Conservation (phyloP, 2,888 invertebrate species). For the Megaustenia siamemsis region DNA sequence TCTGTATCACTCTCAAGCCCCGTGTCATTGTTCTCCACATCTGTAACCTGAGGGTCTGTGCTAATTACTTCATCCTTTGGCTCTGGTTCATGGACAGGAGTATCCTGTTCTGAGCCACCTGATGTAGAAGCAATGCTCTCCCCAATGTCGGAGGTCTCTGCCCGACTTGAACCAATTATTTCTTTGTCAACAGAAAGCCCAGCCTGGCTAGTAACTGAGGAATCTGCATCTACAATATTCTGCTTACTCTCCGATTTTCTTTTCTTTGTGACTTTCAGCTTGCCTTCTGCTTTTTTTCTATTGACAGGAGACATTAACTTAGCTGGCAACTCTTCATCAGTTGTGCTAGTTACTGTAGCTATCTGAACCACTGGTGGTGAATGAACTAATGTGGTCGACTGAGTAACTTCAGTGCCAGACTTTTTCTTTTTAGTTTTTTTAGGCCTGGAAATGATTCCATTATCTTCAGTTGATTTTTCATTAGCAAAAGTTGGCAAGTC, state of each 20-base stretch:
- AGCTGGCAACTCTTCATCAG: neutral
- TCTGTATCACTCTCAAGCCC: slow-evolving; percentile 49
- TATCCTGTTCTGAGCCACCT: slow-evolving; percentile 52
- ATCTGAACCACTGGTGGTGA: neutral
- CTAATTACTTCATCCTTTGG: slow-evolving; percentile 35
- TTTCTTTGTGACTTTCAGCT: neutral
- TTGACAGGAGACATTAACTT: neutral
- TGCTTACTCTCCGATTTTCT: neutral
- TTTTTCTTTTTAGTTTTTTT: slow-evolving; percentile 20
- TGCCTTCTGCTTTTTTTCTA: neutral
- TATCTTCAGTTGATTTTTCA: neutral
- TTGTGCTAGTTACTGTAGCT: neutral
- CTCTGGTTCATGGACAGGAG: slow-evolving; percentile 51
- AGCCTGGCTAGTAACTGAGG: neutral
- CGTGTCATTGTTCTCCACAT: slow-evolving; percentile 48
- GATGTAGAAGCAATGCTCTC: slow-evolving; percentile 53
- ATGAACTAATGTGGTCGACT: slow-evolving; percentile 7
- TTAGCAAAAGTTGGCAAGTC: neutral
- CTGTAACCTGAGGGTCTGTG: neutral
- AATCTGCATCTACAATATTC: neutral
- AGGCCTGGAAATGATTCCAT: neutral
- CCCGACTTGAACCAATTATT: neutral
- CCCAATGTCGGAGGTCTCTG: slow-evolving; percentile 51
- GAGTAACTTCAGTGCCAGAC: neutral
- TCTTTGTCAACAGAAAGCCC: slow-evolving; percentile 26